Base-by-base conservation (phyloP, 2,797 vertebrate species). In the Neomorphus geoffroyi region DNA sequence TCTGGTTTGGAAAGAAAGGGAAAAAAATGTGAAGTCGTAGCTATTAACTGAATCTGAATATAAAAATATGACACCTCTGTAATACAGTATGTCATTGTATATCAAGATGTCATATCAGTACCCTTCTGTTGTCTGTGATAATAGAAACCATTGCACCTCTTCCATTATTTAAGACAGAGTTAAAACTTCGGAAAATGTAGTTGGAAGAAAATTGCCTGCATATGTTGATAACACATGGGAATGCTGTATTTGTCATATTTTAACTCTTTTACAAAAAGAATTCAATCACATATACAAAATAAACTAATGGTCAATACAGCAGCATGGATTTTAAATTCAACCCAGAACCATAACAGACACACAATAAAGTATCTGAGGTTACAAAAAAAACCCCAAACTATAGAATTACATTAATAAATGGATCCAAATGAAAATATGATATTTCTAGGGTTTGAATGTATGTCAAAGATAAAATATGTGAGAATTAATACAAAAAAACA, bases 111-210 rank as follows among this genome's bases (percentile, higher is more conserved):
- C 67, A 14, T 75, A 37, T 92, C 92, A 80, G 19, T 54, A 87
- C n/a, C 39, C 24, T 93, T 95, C 85, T 95, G 86, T 80, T 96
- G n/a, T 85, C 84, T 89, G 66, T 94, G 94, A 96, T 96, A 95
- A 96, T 80, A 93, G 57, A 83, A 93, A 84, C 88, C 71, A 89
- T 86, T 80, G 37, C 64, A 84, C 39, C 26, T 85, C 30, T 65
- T 71, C 35, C 86, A 94, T 79, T 94, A 96, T 78, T 93, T 92
- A 77, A 93, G 90, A 79, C 51, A 70, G 18, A 92, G 39, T 65
- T 93, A 87, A 90, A 81, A 71, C 37, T 72, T 62, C 48, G 64
- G 30, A 92, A 96, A 91, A 77, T 79, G 53, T 60, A 93, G 60
- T 70, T 16, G 35, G 57, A 96, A 95, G 66, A 33, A 95, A 91